phyloP scores from a whole-genome alignment of 2,797 vertebrate genomes.

The Gymnothorax reevesii region DNA sequence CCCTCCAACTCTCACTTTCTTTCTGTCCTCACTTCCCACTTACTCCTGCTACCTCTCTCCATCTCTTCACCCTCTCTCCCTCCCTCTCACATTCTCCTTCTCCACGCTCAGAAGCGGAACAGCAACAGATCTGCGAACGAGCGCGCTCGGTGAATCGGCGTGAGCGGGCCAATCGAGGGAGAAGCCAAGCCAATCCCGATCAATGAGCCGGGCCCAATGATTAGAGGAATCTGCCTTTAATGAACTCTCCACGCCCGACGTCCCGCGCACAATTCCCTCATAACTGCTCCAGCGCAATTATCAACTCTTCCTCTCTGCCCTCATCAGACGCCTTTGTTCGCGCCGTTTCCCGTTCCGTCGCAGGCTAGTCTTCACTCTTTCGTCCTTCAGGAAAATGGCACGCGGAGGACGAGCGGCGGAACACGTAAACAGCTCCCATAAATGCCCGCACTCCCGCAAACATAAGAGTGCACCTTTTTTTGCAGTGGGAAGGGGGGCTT shows the following conservation, averaged over 20 bases:
- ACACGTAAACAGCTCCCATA: not conserved
- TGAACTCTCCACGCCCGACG: not conserved
- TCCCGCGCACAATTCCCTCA: not conserved
- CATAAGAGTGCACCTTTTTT: not conserved
- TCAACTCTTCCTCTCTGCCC: not conserved
- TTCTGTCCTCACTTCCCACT: conserved; percentile 49
- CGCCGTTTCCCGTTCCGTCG: not conserved
- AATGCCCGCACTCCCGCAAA: not conserved
- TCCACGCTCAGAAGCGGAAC: conserved; percentile 62
- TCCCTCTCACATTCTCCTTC: conserved; percentile 40
- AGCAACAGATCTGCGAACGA: not conserved
- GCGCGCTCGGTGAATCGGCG: not conserved
- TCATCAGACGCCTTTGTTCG: not conserved
- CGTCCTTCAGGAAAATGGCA: not conserved
- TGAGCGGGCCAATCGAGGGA: not conserved
- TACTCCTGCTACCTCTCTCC: conserved; percentile 5
- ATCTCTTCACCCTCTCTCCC: conserved; percentile 45
- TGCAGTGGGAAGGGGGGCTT: not conserved
- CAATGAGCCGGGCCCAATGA: not conserved
- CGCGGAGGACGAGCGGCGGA: too few relatives aligned
- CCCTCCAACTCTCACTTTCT: conserved; percentile 35
- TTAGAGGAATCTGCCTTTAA: not conserved
- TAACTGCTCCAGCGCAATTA: not conserved
- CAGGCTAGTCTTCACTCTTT: not conserved
- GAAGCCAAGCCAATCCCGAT: not conserved